phyloP scores from a whole-genome alignment of 2,113 vertebrate genomes.

The Bungarus multicinctus region DNA sequence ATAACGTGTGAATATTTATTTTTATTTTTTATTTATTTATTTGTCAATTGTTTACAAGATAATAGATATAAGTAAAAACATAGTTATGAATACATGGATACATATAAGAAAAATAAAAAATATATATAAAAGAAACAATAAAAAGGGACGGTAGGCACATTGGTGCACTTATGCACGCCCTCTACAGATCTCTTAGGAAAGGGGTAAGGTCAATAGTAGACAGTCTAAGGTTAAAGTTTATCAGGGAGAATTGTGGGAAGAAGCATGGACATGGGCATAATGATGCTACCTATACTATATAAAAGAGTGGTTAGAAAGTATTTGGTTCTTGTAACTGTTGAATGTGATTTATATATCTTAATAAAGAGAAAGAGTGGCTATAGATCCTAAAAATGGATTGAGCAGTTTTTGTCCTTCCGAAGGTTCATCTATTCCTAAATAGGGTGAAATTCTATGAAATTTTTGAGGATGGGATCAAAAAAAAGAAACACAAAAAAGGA shows the following conservation, averaged over 20 bases:
- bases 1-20: background rate
- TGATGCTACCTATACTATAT: background rate
- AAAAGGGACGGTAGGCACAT: no score
- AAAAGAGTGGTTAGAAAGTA: background rate
- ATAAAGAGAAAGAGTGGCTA: background rate
- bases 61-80: no score
- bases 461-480: background rate
- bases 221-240: no score
- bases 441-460: background rate
- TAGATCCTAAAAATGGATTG: background rate
- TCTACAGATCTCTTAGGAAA: no score
- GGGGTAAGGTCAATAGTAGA: no score
- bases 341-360: background rate
- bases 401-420: background rate
- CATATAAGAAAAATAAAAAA: no score
- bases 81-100: no score
- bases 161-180: no score
- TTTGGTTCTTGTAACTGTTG: background rate
- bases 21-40: no score
- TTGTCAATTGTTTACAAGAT: no score
- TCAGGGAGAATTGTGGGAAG: background rate
- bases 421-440: background rate
- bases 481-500: background rate
- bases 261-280: background rate
- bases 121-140: no score